phyloP scores from a whole-genome alignment of 2,888 invertebrate genomes.

The Anagyrus pseudococci region DNA sequence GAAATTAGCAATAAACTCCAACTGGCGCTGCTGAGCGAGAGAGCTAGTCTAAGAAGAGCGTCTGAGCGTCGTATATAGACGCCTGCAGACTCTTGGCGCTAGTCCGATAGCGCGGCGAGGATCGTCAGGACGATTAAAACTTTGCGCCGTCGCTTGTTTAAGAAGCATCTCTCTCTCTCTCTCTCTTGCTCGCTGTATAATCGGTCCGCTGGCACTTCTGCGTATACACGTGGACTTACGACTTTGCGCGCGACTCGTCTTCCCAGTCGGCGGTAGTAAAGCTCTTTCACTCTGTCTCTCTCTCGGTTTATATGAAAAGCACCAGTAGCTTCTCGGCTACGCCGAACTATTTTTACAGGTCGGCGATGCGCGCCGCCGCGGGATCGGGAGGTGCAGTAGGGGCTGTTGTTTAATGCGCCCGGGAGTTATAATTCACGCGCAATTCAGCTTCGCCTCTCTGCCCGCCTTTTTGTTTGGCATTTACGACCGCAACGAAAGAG shows the following conservation, averaged over 20 bases:
- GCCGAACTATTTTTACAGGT: no score
- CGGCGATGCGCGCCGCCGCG: no score
- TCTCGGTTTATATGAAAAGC: no score
- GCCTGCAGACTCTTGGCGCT: constrained; percentile 16
- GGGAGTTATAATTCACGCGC: no score
- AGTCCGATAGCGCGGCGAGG: constrained; percentile 13
- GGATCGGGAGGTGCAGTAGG: no score
- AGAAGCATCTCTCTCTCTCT: no score
- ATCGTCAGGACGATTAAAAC: constrained; percentile 37
- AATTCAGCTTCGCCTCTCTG: no score
- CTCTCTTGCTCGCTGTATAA: not conserved
- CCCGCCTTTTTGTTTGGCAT: no score
- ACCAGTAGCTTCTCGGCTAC: no score
- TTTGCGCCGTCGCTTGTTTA: constrained; percentile 13
- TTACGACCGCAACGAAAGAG: no score
- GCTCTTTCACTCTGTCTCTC: constrained; percentile 2
- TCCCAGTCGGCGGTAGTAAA: constrained; percentile 3
- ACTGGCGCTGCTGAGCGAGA: constrained; percentile 12
- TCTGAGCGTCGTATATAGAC: constrained; percentile 24
- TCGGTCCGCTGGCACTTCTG: not conserved
- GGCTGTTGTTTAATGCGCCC: no score
- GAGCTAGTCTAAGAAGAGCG: constrained; percentile 18
- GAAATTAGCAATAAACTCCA: constrained; percentile 40
- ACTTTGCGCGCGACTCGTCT: constrained; percentile 1
- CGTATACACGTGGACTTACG: constrained; percentile 24